Conservation (phyloP, 2,888 invertebrate genomes). For the Drosophila borborema region DNA sequence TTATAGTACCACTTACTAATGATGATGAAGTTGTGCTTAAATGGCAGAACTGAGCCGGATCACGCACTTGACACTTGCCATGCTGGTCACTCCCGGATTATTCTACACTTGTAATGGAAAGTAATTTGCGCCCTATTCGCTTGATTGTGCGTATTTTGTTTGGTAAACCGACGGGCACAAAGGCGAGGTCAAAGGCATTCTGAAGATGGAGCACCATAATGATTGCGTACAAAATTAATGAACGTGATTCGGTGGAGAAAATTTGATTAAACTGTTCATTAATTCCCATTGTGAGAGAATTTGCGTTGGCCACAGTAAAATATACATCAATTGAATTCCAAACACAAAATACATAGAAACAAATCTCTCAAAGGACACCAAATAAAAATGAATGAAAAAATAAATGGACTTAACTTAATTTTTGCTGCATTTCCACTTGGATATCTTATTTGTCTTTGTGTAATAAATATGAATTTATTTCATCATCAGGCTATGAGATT, state of each 20-base stretch:
- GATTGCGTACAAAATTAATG: slow-evolving; percentile 77
- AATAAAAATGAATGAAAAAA: background rate
- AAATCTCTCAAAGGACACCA: background rate
- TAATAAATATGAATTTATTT: slow-evolving; percentile 44
- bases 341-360: background rate
- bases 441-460: slow-evolving; percentile 1
- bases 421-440: background rate
- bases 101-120: slow-evolving; percentile 74
- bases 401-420: background rate
- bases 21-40: slow-evolving; percentile 79
- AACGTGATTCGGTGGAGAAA: slow-evolving; percentile 69
- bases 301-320: slow-evolving; percentile 28
- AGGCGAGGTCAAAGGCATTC: slow-evolving; percentile 24
- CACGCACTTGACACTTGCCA: slow-evolving; percentile 63
- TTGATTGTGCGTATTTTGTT: slow-evolving; percentile 77
- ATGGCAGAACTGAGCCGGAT: slow-evolving; percentile 61
- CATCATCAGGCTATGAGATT: slow-evolving; percentile 34
- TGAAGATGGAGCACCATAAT: slow-evolving; percentile 54
- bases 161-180: slow-evolving; percentile 41
- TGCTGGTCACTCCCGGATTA: slow-evolving; percentile 50
- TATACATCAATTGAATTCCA: slow-evolving; percentile 6
- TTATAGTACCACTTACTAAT: slow-evolving; percentile 63
- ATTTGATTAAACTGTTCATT: slow-evolving; percentile 77
- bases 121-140: slow-evolving; percentile 73
- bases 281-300: slow-evolving; percentile 71